These are phyloP conservation scores for Stomatorhinus ivindoensis DNA, from an alignment of 2,113 vertebrate genomes.

Conservation along the genomic window DNA sequence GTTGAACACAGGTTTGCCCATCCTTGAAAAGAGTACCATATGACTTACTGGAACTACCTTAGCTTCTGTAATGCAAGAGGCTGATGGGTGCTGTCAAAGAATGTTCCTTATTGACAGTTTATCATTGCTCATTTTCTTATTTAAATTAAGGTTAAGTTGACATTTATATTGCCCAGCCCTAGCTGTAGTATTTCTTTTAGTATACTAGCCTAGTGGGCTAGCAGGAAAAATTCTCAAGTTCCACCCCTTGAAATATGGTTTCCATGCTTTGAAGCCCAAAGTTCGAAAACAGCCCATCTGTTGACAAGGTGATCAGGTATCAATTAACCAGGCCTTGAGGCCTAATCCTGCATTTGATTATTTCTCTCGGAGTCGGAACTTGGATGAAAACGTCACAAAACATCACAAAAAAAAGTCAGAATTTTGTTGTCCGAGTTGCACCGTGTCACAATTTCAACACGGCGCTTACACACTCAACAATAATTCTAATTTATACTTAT, in stretches of 20 bases:
- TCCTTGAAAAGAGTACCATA: not conserved
- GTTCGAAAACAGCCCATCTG: not conserved
- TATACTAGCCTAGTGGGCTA: not conserved
- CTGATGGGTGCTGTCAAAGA: not conserved
- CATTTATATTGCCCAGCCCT: not conserved
- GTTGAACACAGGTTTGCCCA: not conserved
- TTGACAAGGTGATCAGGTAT: not conserved
- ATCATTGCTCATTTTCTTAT: not conserved
- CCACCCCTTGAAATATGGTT: not conserved
- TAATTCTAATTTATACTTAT: too few relatives aligned
- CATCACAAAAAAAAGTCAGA: too few relatives aligned
- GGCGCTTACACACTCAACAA: too few relatives aligned
- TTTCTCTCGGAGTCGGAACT: too few relatives aligned
- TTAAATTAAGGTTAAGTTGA: not conserved
- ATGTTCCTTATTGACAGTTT: not conserved
- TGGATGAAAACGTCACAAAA: too few relatives aligned
- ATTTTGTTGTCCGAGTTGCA: too few relatives aligned
- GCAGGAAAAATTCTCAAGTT: not conserved
- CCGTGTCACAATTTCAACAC: too few relatives aligned
- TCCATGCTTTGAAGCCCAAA: not conserved
- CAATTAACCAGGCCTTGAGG: not conserved
- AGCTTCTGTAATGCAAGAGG: not conserved
- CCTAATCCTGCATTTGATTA: not conserved
- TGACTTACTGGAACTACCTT: not conserved
- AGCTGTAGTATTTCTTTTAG: not conserved